Conservation (phyloP, 2,888 invertebrate genomes). For the Trilocha varians region DNA sequence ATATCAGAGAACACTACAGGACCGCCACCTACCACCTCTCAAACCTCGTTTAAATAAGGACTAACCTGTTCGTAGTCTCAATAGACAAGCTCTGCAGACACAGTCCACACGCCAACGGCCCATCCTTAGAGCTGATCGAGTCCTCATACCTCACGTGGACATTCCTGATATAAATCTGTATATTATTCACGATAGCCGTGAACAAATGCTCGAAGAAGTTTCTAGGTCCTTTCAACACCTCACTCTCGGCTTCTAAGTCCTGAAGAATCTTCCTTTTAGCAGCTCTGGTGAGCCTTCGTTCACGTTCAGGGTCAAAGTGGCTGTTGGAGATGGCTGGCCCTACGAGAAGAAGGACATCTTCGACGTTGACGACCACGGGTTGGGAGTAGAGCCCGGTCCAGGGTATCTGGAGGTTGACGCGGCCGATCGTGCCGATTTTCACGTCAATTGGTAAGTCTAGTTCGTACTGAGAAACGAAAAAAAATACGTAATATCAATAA, state of each 20-base stretch:
- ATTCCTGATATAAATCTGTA: conserved; percentile 84
- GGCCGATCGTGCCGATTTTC: conserved; percentile 85
- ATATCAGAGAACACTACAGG: too few species aligned
- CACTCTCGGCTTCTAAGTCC: conserved; percentile 74
- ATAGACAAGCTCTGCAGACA: conserved; percentile 84
- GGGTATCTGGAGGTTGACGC: conserved; percentile 82
- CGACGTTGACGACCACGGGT: conserved; percentile 80
- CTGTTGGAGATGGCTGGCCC: conserved; percentile 80
- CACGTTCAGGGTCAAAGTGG: conserved; percentile 81
- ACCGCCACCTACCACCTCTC: too few species aligned
- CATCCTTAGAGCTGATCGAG: conserved; percentile 75
- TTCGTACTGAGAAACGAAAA: conserved; percentile 77
- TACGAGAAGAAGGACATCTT: conserved; percentile 83
- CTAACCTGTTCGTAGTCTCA: conserved; percentile 85
- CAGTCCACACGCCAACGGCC: conserved; percentile 81
- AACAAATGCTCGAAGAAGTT: conserved; percentile 82
- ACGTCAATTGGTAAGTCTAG: conserved; percentile 87
- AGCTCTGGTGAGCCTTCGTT: conserved; percentile 80
- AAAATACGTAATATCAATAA: too few species aligned
- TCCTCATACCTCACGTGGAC: conserved; percentile 89
- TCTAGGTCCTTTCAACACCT: conserved; percentile 75
- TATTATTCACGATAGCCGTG: conserved; percentile 83
- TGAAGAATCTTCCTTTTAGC: conserved; percentile 81
- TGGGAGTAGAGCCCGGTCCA: conserved; percentile 84
- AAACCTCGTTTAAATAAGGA: background rate